Percentiles rank a stretch among this genome's conserved stretches.
Evolutionary conservation across 2,888 invertebrate species (phyloP).

Genomic region (Laothoe populi): DNA sequence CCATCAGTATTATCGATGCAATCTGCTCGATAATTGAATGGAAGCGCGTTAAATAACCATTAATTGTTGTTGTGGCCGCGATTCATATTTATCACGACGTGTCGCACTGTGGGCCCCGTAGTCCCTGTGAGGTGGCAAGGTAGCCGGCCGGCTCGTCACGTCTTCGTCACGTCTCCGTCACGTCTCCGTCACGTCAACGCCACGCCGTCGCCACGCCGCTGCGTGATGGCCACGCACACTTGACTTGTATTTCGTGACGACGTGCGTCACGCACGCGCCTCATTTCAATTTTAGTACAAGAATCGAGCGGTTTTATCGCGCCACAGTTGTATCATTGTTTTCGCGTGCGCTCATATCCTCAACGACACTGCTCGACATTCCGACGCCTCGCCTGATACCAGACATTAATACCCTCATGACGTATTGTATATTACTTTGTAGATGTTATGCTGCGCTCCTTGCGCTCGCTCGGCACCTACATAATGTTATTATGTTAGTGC

Average conservation of each 20-base stretch:
- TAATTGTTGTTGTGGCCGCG: constrained; percentile 69
- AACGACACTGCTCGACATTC: constrained; percentile 43
- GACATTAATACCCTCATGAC: constrained; percentile 51
- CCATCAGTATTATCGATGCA: constrained; percentile 71
- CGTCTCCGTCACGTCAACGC: constrained; percentile 34
- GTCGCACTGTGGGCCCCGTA: constrained; percentile 45
- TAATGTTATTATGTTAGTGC: constrained; percentile 27
- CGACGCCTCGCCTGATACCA: constrained; percentile 49
- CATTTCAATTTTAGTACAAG: constrained; percentile 59
- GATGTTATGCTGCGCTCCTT: constrained; percentile 44
- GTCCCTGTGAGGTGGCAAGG: constrained; percentile 31
- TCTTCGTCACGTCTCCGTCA: too few species aligned
- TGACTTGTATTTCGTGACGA: constrained; percentile 61
- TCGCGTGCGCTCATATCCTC: constrained; percentile 43
- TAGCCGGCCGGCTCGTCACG: constrained; percentile 30
- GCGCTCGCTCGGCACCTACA: constrained; percentile 21
- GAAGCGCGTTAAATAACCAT: constrained; percentile 76
- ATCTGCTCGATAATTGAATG: constrained; percentile 77
- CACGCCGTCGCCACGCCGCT: constrained; percentile 26
- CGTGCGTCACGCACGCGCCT: constrained; percentile 63
- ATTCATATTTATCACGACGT: constrained; percentile 67
- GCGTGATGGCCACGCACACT: constrained; percentile 51
- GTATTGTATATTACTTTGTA: constrained; percentile 50
- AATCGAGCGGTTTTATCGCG: constrained; percentile 51
- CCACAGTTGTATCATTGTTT: constrained; percentile 49